Conservation (phyloP, 2,888 invertebrate genomes). For the Pyrocoelia pectoralis region DNA sequence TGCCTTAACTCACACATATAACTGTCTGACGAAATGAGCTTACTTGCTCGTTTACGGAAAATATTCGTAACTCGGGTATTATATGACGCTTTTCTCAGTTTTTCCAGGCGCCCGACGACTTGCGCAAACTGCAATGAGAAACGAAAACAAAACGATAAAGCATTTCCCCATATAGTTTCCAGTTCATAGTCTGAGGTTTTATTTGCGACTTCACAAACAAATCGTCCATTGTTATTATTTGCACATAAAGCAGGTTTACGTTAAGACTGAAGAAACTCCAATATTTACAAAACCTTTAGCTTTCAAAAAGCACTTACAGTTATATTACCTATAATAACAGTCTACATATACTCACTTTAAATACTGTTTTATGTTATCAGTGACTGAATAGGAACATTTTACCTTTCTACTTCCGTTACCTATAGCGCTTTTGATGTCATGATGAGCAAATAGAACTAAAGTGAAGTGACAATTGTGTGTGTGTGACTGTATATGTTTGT, state of each 20-base stretch:
- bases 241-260: constrained; percentile 27
- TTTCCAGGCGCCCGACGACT: constrained; percentile 51
- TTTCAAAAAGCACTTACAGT: constrained; percentile 10
- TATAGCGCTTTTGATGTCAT: no score
- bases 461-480: no score
- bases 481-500: no score
- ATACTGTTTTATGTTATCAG: neutral
- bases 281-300: constrained; percentile 25
- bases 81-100: constrained; percentile 52
- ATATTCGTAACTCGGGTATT: constrained; percentile 56
- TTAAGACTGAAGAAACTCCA: constrained; percentile 21
- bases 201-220: constrained; percentile 54
- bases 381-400: no score
- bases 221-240: constrained; percentile 44
- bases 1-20: constrained; percentile 60
- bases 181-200: constrained; percentile 58
- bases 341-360: neutral
- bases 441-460: no score
- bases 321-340: no score
- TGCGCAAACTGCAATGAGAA: constrained; percentile 54
- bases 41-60: constrained; percentile 56
- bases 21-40: constrained; percentile 58
- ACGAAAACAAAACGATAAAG: constrained; percentile 61
- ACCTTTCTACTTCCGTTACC: no score
- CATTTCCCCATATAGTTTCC: constrained; percentile 56